Evolutionary conservation across 2,113 vertebrate species (phyloP).

Genomic region (Paedocypris sp.): DNA sequence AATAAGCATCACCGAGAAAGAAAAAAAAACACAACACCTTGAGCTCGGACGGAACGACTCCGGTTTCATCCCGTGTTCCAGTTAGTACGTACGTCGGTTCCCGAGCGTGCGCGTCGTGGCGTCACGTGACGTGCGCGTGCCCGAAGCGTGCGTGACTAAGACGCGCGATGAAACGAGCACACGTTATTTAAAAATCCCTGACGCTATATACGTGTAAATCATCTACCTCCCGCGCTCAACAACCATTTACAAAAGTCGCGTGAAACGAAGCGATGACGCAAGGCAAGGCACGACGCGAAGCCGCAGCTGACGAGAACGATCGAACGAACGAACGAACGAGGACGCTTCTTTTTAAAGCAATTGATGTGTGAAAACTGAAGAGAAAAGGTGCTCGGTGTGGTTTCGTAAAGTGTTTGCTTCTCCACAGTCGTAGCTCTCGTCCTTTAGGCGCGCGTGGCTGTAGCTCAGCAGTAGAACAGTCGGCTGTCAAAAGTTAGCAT

Average conservation of each 20-base stretch:
- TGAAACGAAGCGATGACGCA: not conserved
- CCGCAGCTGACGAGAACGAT: not conserved
- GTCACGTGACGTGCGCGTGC: not conserved
- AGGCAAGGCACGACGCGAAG: not conserved
- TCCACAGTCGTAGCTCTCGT: slow-evolving; percentile 7
- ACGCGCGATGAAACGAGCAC: not conserved
- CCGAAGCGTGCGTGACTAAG: not conserved
- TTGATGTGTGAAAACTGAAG: not conserved
- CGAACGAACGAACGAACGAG: no score
- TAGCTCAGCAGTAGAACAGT: slow-evolving; percentile 19
- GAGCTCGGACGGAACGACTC: not conserved
- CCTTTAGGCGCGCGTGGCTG: slow-evolving; percentile 4
- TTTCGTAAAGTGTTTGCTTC: slow-evolving; percentile 6
- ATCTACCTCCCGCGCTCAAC: not conserved
- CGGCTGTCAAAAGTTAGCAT: slow-evolving; percentile 20
- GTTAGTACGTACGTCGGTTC: not conserved
- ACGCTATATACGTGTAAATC: not conserved
- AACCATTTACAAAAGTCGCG: not conserved
- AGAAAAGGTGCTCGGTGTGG: slow-evolving; percentile 14
- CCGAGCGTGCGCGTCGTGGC: not conserved
- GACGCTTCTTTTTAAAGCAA: no score
- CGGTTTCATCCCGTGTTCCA: not conserved
- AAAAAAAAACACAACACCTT: no score
- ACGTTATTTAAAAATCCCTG: no score
- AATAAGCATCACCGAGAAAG: not conserved